Evolutionary conservation across 2,888 invertebrate species (phyloP).

Genomic region (Nephrotoma flavescens): DNA sequence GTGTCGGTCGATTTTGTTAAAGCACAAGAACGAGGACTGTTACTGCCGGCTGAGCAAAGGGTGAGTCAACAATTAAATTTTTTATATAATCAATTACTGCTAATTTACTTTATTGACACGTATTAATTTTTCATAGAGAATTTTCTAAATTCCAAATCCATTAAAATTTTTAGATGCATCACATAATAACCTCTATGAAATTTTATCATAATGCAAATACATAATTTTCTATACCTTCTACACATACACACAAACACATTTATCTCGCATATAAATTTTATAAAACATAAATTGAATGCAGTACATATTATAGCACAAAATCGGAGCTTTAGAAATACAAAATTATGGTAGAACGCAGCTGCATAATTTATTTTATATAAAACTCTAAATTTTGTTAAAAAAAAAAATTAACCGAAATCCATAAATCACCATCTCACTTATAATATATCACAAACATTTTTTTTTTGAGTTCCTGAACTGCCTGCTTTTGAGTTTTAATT

Average conservation of each 20-base stretch:
- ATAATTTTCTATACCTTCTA: not conserved
- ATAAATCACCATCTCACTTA: not conserved
- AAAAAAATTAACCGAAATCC: not conserved
- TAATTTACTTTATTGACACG: not conserved
- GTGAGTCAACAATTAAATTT: conserved; percentile 44
- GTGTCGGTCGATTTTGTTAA: conserved; percentile 55
- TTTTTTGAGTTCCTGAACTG: not conserved
- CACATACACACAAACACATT: not conserved
- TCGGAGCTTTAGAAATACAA: not conserved
- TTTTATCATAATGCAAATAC: not conserved
- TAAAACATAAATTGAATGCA: not conserved
- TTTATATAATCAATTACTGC: conserved; percentile 17
- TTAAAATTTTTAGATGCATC: not conserved
- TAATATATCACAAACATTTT: not conserved
- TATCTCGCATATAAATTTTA: not conserved
- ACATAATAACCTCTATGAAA: not conserved
- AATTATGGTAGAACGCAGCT: not conserved
- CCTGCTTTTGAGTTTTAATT: not conserved
- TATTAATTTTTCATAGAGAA: conserved; percentile 4
- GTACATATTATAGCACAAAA: not conserved
- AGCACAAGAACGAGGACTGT: conserved; percentile 74
- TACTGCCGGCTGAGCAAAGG: conserved; percentile 84
- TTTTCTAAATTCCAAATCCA: not conserved
- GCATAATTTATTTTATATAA: not conserved
- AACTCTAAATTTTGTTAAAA: not conserved